Percentiles rank a stretch among this genome's conserved stretches.
Evolutionary conservation across 2,113 vertebrate species (phyloP).

Genomic region (Pionites leucogaster): DNA sequence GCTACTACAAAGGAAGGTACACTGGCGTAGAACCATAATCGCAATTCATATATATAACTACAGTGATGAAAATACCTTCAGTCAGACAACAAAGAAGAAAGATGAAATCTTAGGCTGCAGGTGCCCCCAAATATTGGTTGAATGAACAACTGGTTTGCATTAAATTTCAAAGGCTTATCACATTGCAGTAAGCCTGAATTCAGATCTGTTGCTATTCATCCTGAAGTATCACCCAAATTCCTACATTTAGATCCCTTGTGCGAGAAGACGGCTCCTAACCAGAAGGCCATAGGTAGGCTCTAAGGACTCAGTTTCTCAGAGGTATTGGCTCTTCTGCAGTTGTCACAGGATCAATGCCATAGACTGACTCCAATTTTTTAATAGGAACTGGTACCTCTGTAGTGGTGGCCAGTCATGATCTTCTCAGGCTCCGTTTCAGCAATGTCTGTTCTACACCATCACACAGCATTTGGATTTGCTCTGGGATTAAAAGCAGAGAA

Average conservation of each 20-base stretch:
- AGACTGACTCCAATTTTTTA: neutral
- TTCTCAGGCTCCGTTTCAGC: neutral
- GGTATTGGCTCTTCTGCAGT: neutral
- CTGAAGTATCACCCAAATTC: neutral
- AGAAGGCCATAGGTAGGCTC: neutral
- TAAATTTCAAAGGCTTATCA: neutral
- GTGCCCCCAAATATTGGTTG: neutral
- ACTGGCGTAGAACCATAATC: neutral
- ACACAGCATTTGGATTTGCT: neutral
- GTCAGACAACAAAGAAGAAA: neutral
- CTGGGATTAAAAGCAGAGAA: neutral
- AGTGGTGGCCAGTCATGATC: neutral
- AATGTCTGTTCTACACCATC: neutral
- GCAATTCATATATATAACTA: neutral
- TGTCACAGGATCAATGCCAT: neutral
- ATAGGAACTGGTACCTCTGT: neutral
- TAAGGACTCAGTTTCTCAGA: neutral
- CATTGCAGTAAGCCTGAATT: neutral
- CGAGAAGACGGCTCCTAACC: neutral
- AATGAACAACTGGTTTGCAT: neutral
- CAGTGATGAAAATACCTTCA: neutral
- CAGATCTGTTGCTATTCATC: neutral
- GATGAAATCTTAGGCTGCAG: neutral
- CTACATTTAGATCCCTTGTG: neutral
- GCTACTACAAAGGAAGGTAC: neutral